Base-by-base conservation (phyloP, 2,888 invertebrate species). In the Phortica magna region DNA sequence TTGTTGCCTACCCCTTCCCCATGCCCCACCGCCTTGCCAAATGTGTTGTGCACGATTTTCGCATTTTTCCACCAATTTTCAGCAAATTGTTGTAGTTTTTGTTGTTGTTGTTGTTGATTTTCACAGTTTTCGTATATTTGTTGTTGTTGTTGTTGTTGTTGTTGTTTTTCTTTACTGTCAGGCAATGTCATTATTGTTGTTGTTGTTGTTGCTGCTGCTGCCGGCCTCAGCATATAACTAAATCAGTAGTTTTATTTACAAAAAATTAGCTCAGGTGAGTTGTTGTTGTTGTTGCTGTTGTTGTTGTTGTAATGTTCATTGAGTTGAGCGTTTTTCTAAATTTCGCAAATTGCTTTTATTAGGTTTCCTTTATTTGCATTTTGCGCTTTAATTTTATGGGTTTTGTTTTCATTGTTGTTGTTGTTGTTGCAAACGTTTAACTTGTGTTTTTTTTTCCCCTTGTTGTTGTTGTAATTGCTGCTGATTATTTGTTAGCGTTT, bases 171-270 rank as follows among this genome's bases (percentile, higher is more conserved):
- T 42, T 6, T 48, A 31, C 57, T 68, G 42, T 41, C 17, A 31
- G 48, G 17, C 59, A 59, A 67, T n/a, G 43, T n/a, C 67, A 67
- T 17, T 67, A 43, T 67, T 42, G n/a, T 31, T 57, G 59, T 73
- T 70, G 65, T 19, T 73, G 19, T 77, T 78, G 78, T 77, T 65
- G 78, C 79, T 76, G 79, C 76, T 78, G 76, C 74, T 64, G 57
- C 39, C 68, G 83, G 7, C 31, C 31, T 31, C 31, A 64, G 22
- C 31, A 31, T 64, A 64, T 31, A 70, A 48, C 73, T 77, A 86
- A 85, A 88, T 88, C 89, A 83, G 89, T 89, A 89, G 87, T 89
- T 87, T 87, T 89, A 88, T 88, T 87, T 88, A 86, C 89, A 86
- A 88, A 87, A 85, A 87, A 88, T 89, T 89, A 87, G 87, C 83